Evolutionary conservation across 2,113 vertebrate species (phyloP).

Genomic region (Marmota flaviventris): DNA sequence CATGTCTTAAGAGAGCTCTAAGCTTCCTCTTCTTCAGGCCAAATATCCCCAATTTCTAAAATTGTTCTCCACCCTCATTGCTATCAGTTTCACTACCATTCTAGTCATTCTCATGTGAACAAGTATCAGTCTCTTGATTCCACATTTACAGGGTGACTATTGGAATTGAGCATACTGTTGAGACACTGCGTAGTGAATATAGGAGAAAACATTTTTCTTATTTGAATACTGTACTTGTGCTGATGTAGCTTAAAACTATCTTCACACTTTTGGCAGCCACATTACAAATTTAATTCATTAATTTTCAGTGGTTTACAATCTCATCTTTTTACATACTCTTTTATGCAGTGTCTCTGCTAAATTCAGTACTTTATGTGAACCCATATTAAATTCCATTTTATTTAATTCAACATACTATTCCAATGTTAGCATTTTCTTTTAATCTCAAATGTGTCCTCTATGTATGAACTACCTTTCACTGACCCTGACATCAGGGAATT

Average conservation of each 20-base stretch:
- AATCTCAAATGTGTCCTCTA: neutral
- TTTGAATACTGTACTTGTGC: neutral
- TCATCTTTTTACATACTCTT: neutral
- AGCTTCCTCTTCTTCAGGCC: neutral
- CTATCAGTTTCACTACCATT: neutral
- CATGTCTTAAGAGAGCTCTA: neutral
- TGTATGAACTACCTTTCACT: neutral
- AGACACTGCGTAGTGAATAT: neutral
- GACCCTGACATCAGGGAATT: constrained; percentile 34
- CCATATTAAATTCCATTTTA: neutral
- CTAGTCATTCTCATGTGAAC: neutral
- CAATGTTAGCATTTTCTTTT: neutral
- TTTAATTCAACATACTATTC: neutral
- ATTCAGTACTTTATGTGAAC: neutral
- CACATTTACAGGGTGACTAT: neutral
- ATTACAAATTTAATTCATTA: neutral
- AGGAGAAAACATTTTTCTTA: neutral
- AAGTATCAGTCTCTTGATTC: neutral
- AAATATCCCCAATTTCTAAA: neutral
- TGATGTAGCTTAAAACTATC: neutral
- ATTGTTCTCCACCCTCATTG: neutral
- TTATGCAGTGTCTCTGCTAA: neutral
- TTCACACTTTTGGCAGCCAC: neutral
- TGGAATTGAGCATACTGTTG: neutral
- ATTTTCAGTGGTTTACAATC: constrained; percentile 3